Conservation (phyloP, 2,888 invertebrate species). For the Drosophila cyrtoloma region DNA sequence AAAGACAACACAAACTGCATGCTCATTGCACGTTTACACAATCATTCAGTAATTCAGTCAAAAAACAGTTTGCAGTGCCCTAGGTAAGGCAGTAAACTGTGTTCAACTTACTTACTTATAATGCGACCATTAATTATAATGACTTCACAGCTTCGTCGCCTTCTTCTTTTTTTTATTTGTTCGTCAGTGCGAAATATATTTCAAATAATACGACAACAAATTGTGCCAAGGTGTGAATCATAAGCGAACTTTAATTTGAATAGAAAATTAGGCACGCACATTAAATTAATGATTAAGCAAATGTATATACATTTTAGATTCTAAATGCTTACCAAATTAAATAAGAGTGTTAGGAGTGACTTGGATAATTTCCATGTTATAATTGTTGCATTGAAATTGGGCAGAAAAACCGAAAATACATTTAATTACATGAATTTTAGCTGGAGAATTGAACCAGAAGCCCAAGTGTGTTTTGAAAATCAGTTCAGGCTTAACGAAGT, state of each 20-base stretch:
- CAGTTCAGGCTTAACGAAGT: neutral
- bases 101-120: slow-evolving; percentile 6
- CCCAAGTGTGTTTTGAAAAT: neutral
- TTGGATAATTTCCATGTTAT: neutral
- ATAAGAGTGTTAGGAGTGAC: neutral
- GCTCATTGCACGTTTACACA: slow-evolving; percentile 63
- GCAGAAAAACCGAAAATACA: neutral
- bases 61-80: slow-evolving; percentile 13
- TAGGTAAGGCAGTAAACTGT: slow-evolving; percentile 23
- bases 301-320: neutral
- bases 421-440: neutral
- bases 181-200: slow-evolving; percentile 19
- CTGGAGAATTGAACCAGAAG: neutral
- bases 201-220: slow-evolving; percentile 13
- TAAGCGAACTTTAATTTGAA: slow-evolving; percentile 7
- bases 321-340: neutral
- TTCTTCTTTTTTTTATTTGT: slow-evolving; percentile 5
- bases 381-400: neutral
- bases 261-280: neutral
- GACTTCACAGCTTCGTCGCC: slow-evolving; percentile 54
- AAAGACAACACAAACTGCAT: slow-evolving; percentile 54
- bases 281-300: neutral
- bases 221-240: slow-evolving; percentile 20
- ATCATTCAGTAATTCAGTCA: slow-evolving; percentile 38
- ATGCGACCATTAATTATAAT: slow-evolving; percentile 61